Evolutionary conservation across 1,140 invertebrate genomes (phyloP).

Genomic region (Cydia splendana): DNA sequence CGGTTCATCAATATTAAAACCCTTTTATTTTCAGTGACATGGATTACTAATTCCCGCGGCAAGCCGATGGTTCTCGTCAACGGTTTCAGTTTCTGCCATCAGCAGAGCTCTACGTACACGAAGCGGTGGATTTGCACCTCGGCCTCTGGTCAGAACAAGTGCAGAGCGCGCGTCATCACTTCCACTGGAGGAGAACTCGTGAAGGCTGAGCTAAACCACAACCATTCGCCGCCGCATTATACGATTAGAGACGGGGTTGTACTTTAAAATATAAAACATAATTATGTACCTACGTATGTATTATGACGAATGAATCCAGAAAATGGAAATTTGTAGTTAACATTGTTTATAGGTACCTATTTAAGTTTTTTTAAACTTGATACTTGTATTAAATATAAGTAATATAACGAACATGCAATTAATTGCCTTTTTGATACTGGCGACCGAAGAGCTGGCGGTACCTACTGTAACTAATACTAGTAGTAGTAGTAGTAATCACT

Average conservation of each 20-base stretch:
- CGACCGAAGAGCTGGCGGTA: no score
- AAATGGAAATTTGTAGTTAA: no score
- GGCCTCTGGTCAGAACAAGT: background rate
- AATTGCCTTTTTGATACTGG: no score
- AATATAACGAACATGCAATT: no score
- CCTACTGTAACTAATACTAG: no score
- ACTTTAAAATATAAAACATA: conserved; percentile 4
- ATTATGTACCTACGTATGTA: background rate
- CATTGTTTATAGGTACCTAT: no score
- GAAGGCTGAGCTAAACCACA: background rate
- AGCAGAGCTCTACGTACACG: background rate
- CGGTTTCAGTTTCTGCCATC: background rate
- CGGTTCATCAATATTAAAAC: no score
- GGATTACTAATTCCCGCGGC: background rate
- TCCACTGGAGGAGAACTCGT: background rate
- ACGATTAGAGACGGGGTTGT: background rate
- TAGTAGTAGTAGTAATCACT: no score
- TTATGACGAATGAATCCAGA: no score
- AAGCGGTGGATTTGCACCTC: background rate
- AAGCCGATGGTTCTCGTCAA: conserved; percentile 3
- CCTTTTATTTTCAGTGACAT: background rate
- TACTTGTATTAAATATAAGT: no score
- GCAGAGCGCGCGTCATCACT: background rate
- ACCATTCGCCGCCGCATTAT: background rate
- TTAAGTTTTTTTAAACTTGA: no score